Conservation (phyloP, 2,797 vertebrate genomes). For the Neomorphus geoffroyi region DNA sequence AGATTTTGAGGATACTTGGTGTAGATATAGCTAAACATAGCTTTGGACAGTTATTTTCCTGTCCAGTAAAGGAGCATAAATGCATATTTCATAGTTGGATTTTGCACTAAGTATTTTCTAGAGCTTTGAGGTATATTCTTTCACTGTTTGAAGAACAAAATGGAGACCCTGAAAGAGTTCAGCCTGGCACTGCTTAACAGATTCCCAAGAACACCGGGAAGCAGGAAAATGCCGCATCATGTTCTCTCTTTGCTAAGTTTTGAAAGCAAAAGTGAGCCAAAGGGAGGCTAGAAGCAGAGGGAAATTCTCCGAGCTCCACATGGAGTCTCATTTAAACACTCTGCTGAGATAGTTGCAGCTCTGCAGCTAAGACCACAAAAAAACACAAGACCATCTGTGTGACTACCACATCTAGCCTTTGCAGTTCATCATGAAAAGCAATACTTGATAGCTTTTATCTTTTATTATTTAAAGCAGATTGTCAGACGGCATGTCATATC, state of each 20-base stretch:
- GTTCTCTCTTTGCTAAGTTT: slow-evolving; percentile 12
- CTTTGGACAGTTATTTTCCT: neutral
- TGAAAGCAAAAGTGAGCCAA: slow-evolving; percentile 28
- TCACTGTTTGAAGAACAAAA: slow-evolving; percentile 61
- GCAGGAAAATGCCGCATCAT: neutral
- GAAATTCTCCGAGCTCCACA: neutral
- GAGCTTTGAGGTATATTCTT: slow-evolving; percentile 55
- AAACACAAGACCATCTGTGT: neutral
- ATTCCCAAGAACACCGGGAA: slow-evolving; percentile 24
- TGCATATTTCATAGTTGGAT: slow-evolving; percentile 31
- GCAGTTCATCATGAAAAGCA: slow-evolving; percentile 24
- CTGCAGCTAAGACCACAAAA: neutral
- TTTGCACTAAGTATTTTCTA: slow-evolving; percentile 53
- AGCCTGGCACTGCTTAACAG: slow-evolving; percentile 29
- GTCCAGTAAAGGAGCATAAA: slow-evolving; percentile 18
- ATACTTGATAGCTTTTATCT: slow-evolving; percentile 19
- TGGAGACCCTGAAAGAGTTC: slow-evolving; percentile 56
- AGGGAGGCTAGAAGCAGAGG: neutral
- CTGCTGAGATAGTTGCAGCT: neutral
- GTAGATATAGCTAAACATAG: neutral
- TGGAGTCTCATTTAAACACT: neutral
- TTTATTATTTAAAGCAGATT: slow-evolving; percentile 10
- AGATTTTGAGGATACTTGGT: neutral
- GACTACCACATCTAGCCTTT: slow-evolving; percentile 7
- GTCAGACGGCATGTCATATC: slow-evolving; percentile 10